phyloP scores from a whole-genome alignment of 2,113 vertebrate species.

The Struthio camelus region DNA sequence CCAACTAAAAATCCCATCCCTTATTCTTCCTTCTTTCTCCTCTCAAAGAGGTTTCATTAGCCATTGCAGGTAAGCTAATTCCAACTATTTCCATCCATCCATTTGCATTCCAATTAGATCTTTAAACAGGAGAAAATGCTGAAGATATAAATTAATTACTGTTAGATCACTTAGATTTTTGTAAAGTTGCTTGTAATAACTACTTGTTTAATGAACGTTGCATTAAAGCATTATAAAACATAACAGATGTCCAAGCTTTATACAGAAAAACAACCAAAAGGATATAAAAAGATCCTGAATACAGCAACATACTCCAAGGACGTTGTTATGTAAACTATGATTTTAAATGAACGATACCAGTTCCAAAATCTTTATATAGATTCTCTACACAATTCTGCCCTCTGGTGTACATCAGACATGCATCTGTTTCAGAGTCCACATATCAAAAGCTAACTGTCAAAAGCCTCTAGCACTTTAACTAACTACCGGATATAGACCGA shows the following conservation, averaged over 20 bases:
- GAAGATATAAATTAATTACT: not conserved
- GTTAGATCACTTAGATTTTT: not conserved
- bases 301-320: not conserved
- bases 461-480: not conserved
- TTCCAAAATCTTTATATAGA: not conserved
- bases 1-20: not conserved
- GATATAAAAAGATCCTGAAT: not conserved
- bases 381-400: constrained; percentile 42
- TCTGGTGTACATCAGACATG: not conserved
- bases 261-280: not conserved
- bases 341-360: not conserved
- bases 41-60: not conserved
- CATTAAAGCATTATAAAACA: not conserved
- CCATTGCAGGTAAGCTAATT: not conserved
- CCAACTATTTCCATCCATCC: not conserved
- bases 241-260: not conserved
- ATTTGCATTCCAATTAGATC: not conserved
- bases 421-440: not conserved
- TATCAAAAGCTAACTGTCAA: not conserved
- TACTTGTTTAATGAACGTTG: not conserved
- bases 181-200: not conserved
- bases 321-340: not conserved
- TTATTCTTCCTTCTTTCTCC: not conserved
- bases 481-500: not conserved
- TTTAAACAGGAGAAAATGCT: not conserved